Conservation (phyloP, 2,888 invertebrate species). For the Tipula helvola region DNA sequence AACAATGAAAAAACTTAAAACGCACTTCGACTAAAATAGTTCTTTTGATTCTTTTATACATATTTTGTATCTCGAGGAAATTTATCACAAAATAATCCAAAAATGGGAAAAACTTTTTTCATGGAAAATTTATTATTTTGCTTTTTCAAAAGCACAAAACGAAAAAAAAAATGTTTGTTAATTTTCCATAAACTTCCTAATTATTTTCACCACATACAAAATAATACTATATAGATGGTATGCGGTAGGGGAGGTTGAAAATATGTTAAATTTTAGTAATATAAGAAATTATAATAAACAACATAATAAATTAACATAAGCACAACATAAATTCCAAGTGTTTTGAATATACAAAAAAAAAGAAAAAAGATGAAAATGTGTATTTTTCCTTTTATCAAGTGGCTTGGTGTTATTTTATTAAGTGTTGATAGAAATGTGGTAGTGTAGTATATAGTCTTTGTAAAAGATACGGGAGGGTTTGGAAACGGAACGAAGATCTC, state of each 20-base stretch:
- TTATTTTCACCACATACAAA: not conserved
- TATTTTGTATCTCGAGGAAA: too few species aligned
- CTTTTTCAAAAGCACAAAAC: not conserved
- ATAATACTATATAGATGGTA: not conserved
- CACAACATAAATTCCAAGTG: not conserved
- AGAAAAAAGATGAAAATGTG: not conserved
- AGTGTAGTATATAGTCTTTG: not conserved
- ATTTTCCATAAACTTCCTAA: not conserved
- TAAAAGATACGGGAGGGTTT: not conserved
- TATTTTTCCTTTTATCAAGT: not conserved
- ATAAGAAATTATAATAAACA: not conserved
- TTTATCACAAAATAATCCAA: not conserved
- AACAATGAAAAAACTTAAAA: too few species aligned
- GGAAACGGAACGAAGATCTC: not conserved
- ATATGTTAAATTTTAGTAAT: not conserved
- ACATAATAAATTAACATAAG: not conserved
- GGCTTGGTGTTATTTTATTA: not conserved
- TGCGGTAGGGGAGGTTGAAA: not conserved
- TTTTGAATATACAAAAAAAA: not conserved
- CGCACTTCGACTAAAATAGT: too few species aligned
- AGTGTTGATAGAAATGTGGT: not conserved
- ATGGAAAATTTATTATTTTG: not conserved
- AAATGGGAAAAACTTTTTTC: not conserved
- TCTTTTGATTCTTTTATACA: too few species aligned
- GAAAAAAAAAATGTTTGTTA: not conserved